Percentiles rank a stretch among this genome's conserved stretches.
phyloP scores from a whole-genome alignment of 2,113 vertebrate genomes.

The Periophthalmodon schlosseri region DNA sequence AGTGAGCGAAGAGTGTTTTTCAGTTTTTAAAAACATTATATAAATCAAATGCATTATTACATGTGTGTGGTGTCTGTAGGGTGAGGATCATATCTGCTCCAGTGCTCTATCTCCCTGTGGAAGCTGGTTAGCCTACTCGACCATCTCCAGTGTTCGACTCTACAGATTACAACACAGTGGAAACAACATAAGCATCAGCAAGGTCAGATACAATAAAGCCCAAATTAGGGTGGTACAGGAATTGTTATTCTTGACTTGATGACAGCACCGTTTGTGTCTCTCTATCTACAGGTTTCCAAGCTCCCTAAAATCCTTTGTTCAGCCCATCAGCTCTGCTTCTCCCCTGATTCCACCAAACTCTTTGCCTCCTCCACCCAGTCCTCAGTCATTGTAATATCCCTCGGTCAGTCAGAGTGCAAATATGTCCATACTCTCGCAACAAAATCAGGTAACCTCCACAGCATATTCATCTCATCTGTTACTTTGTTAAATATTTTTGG shows the following conservation, averaged over 20 bases:
- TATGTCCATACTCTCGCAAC: constrained; percentile 79
- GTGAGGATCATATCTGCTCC: constrained; percentile 88
- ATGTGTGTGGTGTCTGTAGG: constrained; percentile 70
- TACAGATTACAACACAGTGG: constrained; percentile 75
- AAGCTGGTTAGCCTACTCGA: constrained; percentile 87
- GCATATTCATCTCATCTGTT: not conserved
- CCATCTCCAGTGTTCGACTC: constrained; percentile 81
- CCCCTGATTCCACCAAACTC: constrained; percentile 82
- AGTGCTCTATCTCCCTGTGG: constrained; percentile 89
- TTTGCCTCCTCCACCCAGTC: constrained; percentile 81
- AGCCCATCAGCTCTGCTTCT: constrained; percentile 87
- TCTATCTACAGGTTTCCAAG: constrained; percentile 78
- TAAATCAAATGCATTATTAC: not conserved
- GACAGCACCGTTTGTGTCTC: not conserved
- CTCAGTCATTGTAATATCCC: constrained; percentile 75
- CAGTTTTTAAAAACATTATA: not conserved
- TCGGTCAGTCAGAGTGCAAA: constrained; percentile 77
- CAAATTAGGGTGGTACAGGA: not conserved
- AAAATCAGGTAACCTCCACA: constrained; percentile 75
- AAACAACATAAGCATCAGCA: constrained; percentile 77
- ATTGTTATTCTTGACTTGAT: not conserved
- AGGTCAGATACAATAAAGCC: constrained; percentile 74
- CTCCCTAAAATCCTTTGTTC: constrained; percentile 78
- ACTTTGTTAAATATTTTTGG: not conserved
- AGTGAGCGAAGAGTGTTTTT: not conserved